These are phyloP conservation scores for Gallinago paraguaiae DNA, from an alignment of 2,113 vertebrate genomes.

Conservation along the genomic window DNA sequence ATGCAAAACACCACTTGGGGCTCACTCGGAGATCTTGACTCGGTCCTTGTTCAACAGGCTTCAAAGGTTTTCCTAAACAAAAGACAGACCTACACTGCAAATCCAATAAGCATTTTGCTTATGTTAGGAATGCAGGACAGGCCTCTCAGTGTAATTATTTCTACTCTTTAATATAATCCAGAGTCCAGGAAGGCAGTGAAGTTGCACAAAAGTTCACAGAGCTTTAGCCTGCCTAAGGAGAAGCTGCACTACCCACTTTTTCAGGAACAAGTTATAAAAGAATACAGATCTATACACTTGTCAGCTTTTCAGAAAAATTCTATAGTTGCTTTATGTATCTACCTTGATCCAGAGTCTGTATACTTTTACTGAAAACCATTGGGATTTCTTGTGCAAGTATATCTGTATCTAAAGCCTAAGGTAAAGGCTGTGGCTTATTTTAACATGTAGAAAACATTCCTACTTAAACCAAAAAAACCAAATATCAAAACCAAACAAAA, in stretches of 20 bases:
- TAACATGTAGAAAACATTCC: neutral
- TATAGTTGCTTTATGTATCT: neutral
- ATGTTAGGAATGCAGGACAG: slow-evolving; percentile 52
- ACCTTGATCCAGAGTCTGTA: neutral
- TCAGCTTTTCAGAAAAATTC: neutral
- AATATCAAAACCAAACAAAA: neutral
- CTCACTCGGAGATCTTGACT: neutral
- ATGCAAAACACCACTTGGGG: neutral
- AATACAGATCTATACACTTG: neutral
- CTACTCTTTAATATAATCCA: slow-evolving; percentile 43
- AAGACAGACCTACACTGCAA: slow-evolving; percentile 48
- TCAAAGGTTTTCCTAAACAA: slow-evolving; percentile 47
- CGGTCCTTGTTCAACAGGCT: neutral
- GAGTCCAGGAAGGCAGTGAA: neutral
- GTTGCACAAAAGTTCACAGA: neutral
- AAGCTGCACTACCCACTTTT: neutral
- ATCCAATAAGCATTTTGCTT: slow-evolving; percentile 45
- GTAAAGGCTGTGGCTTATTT: neutral
- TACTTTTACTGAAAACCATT: neutral
- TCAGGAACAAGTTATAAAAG: neutral
- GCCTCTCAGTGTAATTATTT: slow-evolving; percentile 33
- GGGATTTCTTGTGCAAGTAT: neutral
- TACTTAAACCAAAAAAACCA: neutral
- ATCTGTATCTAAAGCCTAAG: neutral
- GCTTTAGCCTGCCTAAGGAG: neutral